Conservation (phyloP, 2,888 invertebrate genomes). For the Odontocolon sp. region DNA sequence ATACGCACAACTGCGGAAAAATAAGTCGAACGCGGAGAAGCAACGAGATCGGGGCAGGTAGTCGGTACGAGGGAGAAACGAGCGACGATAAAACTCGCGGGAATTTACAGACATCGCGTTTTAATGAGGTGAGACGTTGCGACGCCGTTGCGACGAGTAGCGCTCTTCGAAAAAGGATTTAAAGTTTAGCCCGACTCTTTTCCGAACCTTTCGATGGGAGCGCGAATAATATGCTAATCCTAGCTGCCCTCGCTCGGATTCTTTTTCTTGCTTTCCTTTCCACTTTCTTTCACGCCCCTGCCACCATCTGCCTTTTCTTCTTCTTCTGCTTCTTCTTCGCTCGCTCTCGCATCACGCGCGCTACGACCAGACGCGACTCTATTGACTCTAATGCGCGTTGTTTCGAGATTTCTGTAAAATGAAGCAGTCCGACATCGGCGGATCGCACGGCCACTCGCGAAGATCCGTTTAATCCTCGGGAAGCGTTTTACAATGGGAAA, state of each 20-base stretch:
- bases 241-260: slow-evolving; percentile 64
- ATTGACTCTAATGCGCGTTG: slow-evolving; percentile 69
- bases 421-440: neutral
- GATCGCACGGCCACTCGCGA: slow-evolving; percentile 44
- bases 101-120: slow-evolving; percentile 63
- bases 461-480: slow-evolving; percentile 35
- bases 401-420: slow-evolving; percentile 55
- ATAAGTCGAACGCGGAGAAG: too few relatives aligned
- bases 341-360: slow-evolving; percentile 59
- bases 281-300: slow-evolving; percentile 25
- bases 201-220: slow-evolving; percentile 59
- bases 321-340: neutral
- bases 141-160: slow-evolving; percentile 66
- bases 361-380: neutral
- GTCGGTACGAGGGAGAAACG: slow-evolving; percentile 3
- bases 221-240: slow-evolving; percentile 80
- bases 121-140: slow-evolving; percentile 73
- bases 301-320: slow-evolving; percentile 8
- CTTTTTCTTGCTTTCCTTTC: slow-evolving; percentile 56
- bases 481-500: slow-evolving; percentile 9
- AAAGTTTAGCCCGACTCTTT: slow-evolving; percentile 72
- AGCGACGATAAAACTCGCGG: slow-evolving; percentile 31
- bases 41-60: slow-evolving; percentile 1
- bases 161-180: slow-evolving; percentile 77
- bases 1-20: too few relatives aligned